Evolutionary conservation across 53 echinoderm and acorn worm species (phyloP).

Genomic region (Luidia sarsii): DNA sequence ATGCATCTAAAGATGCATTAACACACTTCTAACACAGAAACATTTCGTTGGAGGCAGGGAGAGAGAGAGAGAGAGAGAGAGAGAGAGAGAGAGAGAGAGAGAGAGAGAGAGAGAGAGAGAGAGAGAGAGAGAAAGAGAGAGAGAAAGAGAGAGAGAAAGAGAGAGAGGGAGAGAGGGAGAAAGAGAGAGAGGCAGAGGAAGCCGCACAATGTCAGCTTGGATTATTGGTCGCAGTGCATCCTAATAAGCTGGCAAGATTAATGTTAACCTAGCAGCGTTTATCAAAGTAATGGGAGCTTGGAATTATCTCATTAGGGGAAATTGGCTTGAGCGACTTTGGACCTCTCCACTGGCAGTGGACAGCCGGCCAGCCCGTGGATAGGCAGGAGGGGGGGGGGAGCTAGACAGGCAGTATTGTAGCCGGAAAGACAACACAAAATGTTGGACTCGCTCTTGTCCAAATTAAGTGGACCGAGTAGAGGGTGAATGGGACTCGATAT

Average conservation of each 20-base stretch:
- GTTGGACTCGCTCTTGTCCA: not conserved
- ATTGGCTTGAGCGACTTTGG: slow-evolving; percentile 14
- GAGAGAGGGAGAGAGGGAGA: too few species aligned
- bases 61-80: too few species aligned
- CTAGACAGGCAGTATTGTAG: not conserved
- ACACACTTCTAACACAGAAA: too few species aligned
- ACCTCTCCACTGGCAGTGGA: too few species aligned
- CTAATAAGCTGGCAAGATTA: slow-evolving; percentile 22
- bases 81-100: too few species aligned
- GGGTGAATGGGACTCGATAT: not conserved
- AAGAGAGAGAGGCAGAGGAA: not conserved
- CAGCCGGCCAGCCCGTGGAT: too few species aligned
- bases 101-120: too few species aligned
- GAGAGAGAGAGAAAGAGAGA: too few species aligned
- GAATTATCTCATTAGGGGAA: slow-evolving; percentile 41
- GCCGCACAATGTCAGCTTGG: slow-evolving; percentile 11
- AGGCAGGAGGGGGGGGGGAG: not conserved
- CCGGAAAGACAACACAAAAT: not conserved
- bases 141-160: too few species aligned
- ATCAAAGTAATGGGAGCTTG: slow-evolving; percentile 42
- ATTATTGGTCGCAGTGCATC: slow-evolving; percentile 8
- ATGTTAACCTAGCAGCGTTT: slow-evolving; percentile 34
- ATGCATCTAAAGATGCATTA: too few species aligned
- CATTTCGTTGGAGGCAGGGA: too few species aligned
- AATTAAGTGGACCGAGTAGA: too few species aligned